Evolutionary conservation across 2,888 invertebrate genomes (phyloP), one percentile per base, ranked within the genome.

Genomic region (Lepidonotus clava): DNA sequence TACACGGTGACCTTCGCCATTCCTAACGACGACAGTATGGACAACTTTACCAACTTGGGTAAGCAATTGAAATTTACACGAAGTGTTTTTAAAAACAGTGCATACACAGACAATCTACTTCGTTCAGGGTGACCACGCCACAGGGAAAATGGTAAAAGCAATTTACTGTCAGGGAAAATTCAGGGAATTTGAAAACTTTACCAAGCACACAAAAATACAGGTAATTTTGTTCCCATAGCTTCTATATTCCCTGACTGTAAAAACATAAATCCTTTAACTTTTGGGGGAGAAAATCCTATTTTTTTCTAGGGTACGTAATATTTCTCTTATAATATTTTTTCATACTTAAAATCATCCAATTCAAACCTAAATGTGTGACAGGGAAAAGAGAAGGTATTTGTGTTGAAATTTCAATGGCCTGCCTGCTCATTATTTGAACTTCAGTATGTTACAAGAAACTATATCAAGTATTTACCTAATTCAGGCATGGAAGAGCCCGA

Each of bases 1-100:
- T 95, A 98, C 89, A 98, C 97, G 92, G 97, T 98, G 0, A 97
- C 97, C 0, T 98, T 98, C 94, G 97, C 98, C 0, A 95, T 98
- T 87, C 93, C 94, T 0, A 87, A 90, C 6, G 89, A 90, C 5
- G 91, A 91, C 18, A 90, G 89, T 34, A n/a, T 14, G 14, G 91
- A 92, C 85, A 87, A 86, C 61, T 87, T 88, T 38, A 71, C 67
- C 1, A 83, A 80, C 28, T 24, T 80, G 28, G 80, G 80, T 80
- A 46, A 14, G 51, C 24, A 6, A 18, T 46, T 46, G 6, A 46
- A 46, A 11, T 18, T 46, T 6, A 46, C 18, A 18, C 18, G 53
- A 11, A 8, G 53, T 53, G 53, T 53, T 8, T 46, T 53, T 18
- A 8, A 53, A 24, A 53, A 8, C 8, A 8, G 53, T n/a, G n/a